Base-by-base conservation (phyloP, 2,888 invertebrate genomes). In the Perizoma flavofasciatum region DNA sequence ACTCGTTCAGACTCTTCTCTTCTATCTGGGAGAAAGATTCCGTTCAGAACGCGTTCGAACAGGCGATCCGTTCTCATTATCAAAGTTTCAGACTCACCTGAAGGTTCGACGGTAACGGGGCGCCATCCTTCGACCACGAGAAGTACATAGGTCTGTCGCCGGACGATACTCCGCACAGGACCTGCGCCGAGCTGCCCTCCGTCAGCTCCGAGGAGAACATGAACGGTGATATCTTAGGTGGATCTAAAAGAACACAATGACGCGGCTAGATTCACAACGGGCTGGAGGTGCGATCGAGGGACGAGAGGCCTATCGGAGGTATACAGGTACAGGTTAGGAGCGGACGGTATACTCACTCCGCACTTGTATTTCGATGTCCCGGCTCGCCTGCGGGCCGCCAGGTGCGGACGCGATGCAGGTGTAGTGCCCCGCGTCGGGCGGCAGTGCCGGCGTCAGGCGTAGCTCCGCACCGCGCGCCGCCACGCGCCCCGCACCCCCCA, bases 211-310 rank as follows among this genome's bases (percentile, higher is more conserved):
- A 93, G 0, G 97, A 96, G 81, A 98, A 97, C 55, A 94, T 94
- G 85, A 98, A 97, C 39, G 97, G 95, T 69, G 97, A 96, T 79
- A 97, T 95, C 73, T 96, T 95, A n/a, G 97, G 97, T 4, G 97
- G 97, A 89, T 94, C 95, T 94, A 35, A n/a, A 32, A 49, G 22
- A 22, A 22, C 22, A 22, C 22, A 22, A 22, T 22, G 22, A 22
- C 22, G 22, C 1, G 22, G 1, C 3, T 22, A 22, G 22, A 22
- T 22, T 22, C 22, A 22, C 22, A 22, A 22, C 22, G 22, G 22
- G 22, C 3, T 3, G 22, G 22, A 22, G 22, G 22, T 22, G 22
- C 22, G 1, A 22, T 3, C 3, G 22, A 22, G 22, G 22, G 22
- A 22, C 22, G 22, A 22, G 22, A 22, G 22, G 22, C 22, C 22